These are phyloP conservation scores for Nasonia longicornis DNA, from an alignment of 1,140 invertebrate genomes.

Conservation along the genomic window DNA sequence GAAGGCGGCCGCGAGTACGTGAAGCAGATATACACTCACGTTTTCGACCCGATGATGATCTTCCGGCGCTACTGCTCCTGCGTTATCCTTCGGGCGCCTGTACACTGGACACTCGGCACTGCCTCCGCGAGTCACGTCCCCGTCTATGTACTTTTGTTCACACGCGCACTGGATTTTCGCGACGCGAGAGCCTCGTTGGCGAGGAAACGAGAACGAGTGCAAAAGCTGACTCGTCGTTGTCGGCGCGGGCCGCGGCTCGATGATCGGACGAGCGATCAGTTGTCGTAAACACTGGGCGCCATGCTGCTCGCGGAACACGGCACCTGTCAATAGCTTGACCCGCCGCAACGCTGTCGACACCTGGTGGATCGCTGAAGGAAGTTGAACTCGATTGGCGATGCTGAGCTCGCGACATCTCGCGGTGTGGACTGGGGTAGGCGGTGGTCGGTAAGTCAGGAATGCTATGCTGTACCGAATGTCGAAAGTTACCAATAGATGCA, in stretches of 20 bases:
- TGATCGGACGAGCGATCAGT: constrained; percentile 54
- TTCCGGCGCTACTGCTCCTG: background rate
- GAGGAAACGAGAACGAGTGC: background rate
- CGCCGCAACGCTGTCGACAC: constrained; percentile 26
- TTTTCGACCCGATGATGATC: background rate
- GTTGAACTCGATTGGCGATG: background rate
- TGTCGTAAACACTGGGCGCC: constrained; percentile 65
- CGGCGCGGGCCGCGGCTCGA: background rate
- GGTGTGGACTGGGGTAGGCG: background rate
- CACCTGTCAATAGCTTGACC: constrained; percentile 60
- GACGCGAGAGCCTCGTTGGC: background rate
- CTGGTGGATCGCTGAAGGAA: background rate
- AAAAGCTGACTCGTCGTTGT: background rate
- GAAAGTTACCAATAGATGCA: no score
- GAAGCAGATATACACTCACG: background rate
- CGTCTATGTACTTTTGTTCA: no score
- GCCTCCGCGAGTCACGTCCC: background rate
- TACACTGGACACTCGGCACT: background rate
- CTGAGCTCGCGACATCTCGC: background rate
- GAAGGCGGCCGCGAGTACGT: background rate
- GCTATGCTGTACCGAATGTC: no score
- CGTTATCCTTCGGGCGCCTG: background rate
- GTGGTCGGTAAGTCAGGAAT: background rate
- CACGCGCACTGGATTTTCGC: background rate
- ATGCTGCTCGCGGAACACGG: constrained; percentile 51